Evolutionary conservation across 2,888 invertebrate genomes (phyloP).

Genomic region (Tribolium freemani): DNA sequence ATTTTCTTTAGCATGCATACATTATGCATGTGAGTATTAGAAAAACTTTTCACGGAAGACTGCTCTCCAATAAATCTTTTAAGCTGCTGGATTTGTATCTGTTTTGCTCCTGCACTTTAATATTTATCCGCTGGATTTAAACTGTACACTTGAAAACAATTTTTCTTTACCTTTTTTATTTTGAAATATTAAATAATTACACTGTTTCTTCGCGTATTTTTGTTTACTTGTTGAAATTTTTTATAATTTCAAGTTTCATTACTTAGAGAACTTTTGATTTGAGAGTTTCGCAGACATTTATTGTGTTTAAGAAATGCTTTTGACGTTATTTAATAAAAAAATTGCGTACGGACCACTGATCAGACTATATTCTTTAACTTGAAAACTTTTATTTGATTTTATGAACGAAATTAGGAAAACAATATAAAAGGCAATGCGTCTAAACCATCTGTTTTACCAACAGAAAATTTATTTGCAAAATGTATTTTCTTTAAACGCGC

Average conservation of each 20-base stretch:
- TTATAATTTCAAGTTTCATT: not conserved
- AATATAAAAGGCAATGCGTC: conserved; percentile 8
- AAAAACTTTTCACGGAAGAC: conserved; percentile 17
- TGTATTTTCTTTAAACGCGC: not conserved
- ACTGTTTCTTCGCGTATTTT: not conserved
- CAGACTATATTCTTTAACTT: conserved; percentile 6
- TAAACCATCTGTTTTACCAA: conserved; percentile 16
- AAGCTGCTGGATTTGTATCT: not conserved
- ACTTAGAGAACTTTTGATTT: not conserved
- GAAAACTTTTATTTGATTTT: conserved; percentile 28
- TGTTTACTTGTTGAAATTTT: conserved; percentile 1
- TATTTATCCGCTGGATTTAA: conserved; percentile 6
- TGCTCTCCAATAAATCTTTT: conserved; percentile 29
- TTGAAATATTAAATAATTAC: too few relatives aligned
- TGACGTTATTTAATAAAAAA: conserved; percentile 14
- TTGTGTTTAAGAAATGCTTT: conserved; percentile 16
- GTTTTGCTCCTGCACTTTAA: conserved; percentile 15
- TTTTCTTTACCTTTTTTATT: not conserved
- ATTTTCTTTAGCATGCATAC: conserved; percentile 36
- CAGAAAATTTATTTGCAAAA: not conserved
- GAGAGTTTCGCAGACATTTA: not conserved
- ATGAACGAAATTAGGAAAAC: conserved; percentile 17
- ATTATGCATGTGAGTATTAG: conserved; percentile 33
- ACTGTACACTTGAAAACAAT: not conserved
- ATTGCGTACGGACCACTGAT: conserved; percentile 19